phyloP scores from a whole-genome alignment of 2,888 invertebrate genomes.

The Melanargia galathea region DNA sequence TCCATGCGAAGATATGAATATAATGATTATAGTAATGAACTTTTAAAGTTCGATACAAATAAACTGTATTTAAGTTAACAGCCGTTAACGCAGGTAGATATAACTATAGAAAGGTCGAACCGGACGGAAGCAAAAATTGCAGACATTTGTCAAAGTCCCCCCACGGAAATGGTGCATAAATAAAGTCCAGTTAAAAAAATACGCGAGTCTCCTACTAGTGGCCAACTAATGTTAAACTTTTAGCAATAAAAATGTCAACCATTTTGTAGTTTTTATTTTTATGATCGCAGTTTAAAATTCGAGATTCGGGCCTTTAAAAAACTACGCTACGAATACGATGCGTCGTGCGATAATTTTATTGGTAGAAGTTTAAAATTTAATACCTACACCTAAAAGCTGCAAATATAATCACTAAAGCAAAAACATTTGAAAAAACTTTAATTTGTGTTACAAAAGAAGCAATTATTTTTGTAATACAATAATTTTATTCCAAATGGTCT shows the following conservation, averaged over 20 bases:
- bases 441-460: too few relatives aligned
- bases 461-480: too few relatives aligned
- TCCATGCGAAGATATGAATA: too few relatives aligned
- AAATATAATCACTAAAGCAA: too few relatives aligned
- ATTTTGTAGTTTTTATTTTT: conserved; percentile 9
- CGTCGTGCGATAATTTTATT: too few relatives aligned
- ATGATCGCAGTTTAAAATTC: background rate
- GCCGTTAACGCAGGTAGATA: conserved; percentile 31
- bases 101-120: conserved; percentile 34
- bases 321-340: too few relatives aligned
- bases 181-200: conserved; percentile 73
- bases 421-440: too few relatives aligned
- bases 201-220: conserved; percentile 50
- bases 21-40: background rate
- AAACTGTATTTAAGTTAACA: conserved; percentile 25
- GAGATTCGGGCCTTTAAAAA: background rate
- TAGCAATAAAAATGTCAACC: background rate
- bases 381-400: too few relatives aligned
- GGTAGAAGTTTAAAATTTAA: too few relatives aligned
- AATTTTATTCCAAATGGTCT: too few relatives aligned
- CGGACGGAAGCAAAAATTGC: conserved; percentile 69
- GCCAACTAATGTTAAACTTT: conserved; percentile 21
- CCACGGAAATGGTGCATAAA: conserved; percentile 78
- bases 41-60: conserved; percentile 1
- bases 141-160: conserved; percentile 77